Percentiles rank a stretch among this genome's conserved stretches.
Evolutionary conservation across 2,797 vertebrate species (phyloP).

Genomic region (Urosaurus nigricauda): DNA sequence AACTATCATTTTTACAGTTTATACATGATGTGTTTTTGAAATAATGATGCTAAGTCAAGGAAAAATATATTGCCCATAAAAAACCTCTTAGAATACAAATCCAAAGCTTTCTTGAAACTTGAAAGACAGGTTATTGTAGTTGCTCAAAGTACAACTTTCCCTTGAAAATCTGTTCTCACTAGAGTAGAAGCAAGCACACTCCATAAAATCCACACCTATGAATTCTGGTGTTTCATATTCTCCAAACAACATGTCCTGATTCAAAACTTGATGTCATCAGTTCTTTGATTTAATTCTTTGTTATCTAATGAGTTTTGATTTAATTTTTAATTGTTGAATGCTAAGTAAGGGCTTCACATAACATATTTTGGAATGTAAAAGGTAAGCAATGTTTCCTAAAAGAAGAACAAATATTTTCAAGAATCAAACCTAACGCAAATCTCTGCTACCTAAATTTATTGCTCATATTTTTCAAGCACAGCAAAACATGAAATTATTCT

Average conservation of each 20-base stretch:
- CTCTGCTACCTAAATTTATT: background rate
- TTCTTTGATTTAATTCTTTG: background rate
- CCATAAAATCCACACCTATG: background rate
- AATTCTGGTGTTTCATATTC: background rate
- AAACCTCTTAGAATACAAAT: constrained; percentile 28
- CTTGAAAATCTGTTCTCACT: background rate
- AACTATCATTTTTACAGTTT: constrained; percentile 42
- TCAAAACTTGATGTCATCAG: background rate
- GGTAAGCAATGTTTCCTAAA: background rate
- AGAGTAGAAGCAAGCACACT: background rate
- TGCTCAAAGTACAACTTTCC: constrained; percentile 3
- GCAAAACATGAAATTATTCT: background rate
- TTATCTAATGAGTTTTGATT: background rate
- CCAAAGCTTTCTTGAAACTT: background rate
- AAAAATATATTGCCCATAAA: constrained; percentile 18
- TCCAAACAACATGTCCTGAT: background rate
- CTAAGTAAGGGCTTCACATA: background rate
- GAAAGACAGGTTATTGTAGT: background rate
- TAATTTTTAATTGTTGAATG: background rate
- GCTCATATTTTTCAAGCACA: background rate
- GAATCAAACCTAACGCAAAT: background rate
- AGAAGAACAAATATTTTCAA: background rate
- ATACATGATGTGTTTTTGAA: constrained; percentile 34
- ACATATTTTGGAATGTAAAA: background rate
- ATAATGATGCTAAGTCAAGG: constrained; percentile 39